Evolutionary conservation across 2,113 vertebrate genomes (phyloP).

Genomic region (Zosterops hypoxanthus): DNA sequence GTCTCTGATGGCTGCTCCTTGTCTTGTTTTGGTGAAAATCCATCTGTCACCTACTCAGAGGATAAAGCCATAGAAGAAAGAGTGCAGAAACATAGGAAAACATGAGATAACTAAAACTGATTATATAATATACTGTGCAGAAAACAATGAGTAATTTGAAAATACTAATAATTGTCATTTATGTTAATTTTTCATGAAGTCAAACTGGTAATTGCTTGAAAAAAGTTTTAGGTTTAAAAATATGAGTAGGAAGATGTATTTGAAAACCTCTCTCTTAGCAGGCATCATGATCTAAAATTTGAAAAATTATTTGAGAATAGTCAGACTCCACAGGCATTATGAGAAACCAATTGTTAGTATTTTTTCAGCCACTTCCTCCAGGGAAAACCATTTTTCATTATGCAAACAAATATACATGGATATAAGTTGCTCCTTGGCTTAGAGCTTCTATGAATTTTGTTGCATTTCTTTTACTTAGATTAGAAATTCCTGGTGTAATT

Average conservation of each 20-base stretch:
- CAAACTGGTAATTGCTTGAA: background rate
- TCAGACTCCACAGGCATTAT: background rate
- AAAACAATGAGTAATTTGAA: background rate
- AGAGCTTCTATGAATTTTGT: background rate
- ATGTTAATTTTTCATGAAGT: background rate
- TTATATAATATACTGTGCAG: background rate
- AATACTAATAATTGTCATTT: background rate
- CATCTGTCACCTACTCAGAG: background rate
- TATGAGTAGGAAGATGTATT: background rate
- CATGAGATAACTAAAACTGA: background rate
- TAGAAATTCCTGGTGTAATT: background rate
- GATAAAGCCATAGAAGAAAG: background rate
- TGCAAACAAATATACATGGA: background rate
- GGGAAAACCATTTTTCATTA: background rate
- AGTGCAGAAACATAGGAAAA: background rate
- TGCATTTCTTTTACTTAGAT: background rate
- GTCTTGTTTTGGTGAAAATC: constrained; percentile 40
- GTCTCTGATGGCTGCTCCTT: constrained; percentile 23
- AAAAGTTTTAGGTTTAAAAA: background rate
- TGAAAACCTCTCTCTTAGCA: background rate
- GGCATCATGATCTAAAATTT: background rate
- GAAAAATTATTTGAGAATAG: background rate
- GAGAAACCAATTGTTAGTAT: background rate
- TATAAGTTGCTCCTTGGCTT: background rate
- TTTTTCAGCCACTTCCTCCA: background rate